Conservation (phyloP, 2,888 invertebrate species). For the Spodoptera littoralis region DNA sequence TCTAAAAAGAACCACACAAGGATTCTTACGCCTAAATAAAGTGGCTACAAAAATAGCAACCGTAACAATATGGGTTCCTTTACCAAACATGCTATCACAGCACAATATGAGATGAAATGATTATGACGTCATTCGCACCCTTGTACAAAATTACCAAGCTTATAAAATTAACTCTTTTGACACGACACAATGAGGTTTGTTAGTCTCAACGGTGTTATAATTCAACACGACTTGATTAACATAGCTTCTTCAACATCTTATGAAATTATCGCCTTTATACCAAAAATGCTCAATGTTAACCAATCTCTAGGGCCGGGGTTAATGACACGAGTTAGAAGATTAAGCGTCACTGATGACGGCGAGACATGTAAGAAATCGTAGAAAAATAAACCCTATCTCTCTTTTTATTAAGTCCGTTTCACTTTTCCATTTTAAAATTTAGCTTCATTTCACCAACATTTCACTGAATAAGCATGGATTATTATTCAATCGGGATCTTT, state of each 20-base stretch:
- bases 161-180: conserved; percentile 58
- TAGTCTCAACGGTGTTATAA: conserved; percentile 45
- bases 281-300: conserved; percentile 40
- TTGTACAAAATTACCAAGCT: conserved; percentile 33
- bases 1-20: too few relatives aligned
- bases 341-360: conserved; percentile 92
- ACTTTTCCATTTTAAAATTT: conserved; percentile 39
- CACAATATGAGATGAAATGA: conserved; percentile 29
- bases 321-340: conserved; percentile 88
- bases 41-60: neutral
- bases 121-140: conserved; percentile 11
- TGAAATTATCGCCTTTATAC: conserved; percentile 18
- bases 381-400: conserved; percentile 54
- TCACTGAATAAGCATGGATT: conserved; percentile 53
- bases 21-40: neutral
- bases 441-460: conserved; percentile 37
- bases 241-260: conserved; percentile 10
- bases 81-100: conserved; percentile 1
- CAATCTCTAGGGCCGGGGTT: conserved; percentile 81
- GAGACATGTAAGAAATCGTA: conserved; percentile 91
- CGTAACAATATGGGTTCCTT: conserved; percentile 17
- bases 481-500: conserved; percentile 31
- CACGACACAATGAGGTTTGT: conserved; percentile 55
- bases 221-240: conserved; percentile 19
- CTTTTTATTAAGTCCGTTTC: conserved; percentile 34